Percentiles rank a stretch among this genome's conserved stretches.
Evolutionary conservation across 2,113 vertebrate species (phyloP).

Genomic region (Hiodon alosoides): DNA sequence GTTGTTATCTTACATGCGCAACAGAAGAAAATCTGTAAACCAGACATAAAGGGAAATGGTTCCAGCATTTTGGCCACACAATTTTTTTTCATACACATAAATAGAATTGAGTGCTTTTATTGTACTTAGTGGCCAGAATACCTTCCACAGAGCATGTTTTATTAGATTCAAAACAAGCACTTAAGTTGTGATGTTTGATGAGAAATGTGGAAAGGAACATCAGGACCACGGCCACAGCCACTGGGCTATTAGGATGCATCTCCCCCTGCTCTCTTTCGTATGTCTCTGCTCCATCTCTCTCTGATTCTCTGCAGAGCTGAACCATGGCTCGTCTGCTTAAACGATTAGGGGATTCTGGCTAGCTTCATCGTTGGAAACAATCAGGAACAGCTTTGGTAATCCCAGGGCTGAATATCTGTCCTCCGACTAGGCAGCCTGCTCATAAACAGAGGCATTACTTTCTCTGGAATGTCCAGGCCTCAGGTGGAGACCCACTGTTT

Average conservation of each 20-base stretch:
- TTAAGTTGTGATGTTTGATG: too few relatives aligned
- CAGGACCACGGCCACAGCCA: not conserved
- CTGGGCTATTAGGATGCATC: not conserved
- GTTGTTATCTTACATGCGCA: not conserved
- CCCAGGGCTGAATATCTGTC: conserved; percentile 1
- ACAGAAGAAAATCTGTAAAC: not conserved
- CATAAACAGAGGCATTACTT: conserved; percentile 37
- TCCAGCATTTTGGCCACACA: not conserved
- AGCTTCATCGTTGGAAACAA: conserved; percentile 49
- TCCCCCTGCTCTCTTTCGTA: not conserved
- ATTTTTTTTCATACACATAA: not conserved
- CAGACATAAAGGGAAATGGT: too few relatives aligned
- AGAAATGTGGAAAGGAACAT: not conserved
- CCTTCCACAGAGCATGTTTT: too few relatives aligned
- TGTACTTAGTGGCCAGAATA: too few relatives aligned
- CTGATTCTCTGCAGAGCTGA: not conserved
- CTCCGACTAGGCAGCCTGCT: conserved; percentile 45
- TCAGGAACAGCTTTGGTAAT: conserved; percentile 56
- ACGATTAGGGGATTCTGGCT: conserved; percentile 51
- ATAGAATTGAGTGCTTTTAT: not conserved
- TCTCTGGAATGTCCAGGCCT: conserved; percentile 31
- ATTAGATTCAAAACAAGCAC: too few relatives aligned
- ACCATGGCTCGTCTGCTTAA: not conserved
- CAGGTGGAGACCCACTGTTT: conserved; percentile 33
- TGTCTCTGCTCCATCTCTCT: not conserved